phyloP scores from a whole-genome alignment of 2,888 invertebrate species.

The Cheilosia soror region DNA sequence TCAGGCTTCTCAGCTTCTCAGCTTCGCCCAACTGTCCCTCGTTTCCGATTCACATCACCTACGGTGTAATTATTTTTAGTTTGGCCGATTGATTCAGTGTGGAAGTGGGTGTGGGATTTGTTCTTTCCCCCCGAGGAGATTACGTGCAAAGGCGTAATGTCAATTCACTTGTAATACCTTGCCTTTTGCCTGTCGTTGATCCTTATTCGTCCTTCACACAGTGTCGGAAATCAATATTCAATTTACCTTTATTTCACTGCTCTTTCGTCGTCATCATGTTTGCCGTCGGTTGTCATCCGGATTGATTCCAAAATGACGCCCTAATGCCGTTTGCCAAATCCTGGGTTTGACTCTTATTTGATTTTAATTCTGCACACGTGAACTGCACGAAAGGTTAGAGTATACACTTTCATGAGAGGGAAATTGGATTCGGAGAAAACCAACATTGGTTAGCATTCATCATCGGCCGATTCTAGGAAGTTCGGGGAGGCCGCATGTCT shows the following conservation, averaged over 20 bases:
- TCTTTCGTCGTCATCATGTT: slow-evolving; percentile 5
- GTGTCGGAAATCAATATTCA: slow-evolving; percentile 69
- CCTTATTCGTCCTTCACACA: slow-evolving; percentile 33
- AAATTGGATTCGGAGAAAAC: slow-evolving; percentile 20
- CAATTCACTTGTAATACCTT: slow-evolving; percentile 58
- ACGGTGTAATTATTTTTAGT: slow-evolving; percentile 69
- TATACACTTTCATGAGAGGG: slow-evolving; percentile 5
- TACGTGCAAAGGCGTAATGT: slow-evolving; percentile 50
- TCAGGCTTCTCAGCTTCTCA: background rate
- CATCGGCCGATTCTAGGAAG: background rate
- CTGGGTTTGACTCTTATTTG: slow-evolving; percentile 61
- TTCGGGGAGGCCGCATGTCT: background rate
- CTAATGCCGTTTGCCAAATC: slow-evolving; percentile 61
- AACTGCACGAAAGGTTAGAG: slow-evolving; percentile 5
- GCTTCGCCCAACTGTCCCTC: slow-evolving; percentile 7
- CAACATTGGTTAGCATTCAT: background rate
- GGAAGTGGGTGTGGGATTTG: slow-evolving; percentile 3
- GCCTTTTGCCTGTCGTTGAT: slow-evolving; percentile 33
- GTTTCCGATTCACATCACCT: slow-evolving; percentile 46
- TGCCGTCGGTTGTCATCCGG: slow-evolving; percentile 48
- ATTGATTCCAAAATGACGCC: slow-evolving; percentile 65
- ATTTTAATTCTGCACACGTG: slow-evolving; percentile 64
- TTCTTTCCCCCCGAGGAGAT: slow-evolving; percentile 17
- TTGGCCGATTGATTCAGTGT: slow-evolving; percentile 60
- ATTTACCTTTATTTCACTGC: slow-evolving; percentile 57